Base-by-base conservation (phyloP, 2,797 vertebrate genomes). In the Adrianichthys oophorus region DNA sequence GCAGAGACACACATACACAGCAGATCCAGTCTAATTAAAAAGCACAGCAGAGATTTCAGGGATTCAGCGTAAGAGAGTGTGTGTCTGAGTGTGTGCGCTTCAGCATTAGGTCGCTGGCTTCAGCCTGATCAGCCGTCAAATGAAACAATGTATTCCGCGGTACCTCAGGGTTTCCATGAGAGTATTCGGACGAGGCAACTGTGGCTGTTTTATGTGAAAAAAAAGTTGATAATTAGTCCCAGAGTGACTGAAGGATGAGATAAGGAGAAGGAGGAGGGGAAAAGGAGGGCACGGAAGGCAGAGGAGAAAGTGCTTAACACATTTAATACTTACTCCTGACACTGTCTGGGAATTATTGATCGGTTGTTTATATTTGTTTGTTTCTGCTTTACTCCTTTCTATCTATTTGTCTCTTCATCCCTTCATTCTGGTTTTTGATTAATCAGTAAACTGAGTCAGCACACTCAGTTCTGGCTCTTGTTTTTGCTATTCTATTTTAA, bases 151-250 rank as follows among this genome's bases (percentile, higher is more conserved):
- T 94, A 96, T 95, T 95, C 93, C 69, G 86, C 79, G 92, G 94
- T 92, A 96, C 96, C 95, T 96, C 91, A 73, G 95, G 95, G 95
- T 96, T 93, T 95, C 83, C 91, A 94, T 91, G 91, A 92, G 92
- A 94, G 85, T 91, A 89, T 85, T 92, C 89, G 91, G 79, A 91
- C 86, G 85, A 78, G 44, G 92, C 85, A 90, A 92, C 81, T 90
- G 88, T 93, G 92, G 89, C 92, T 91, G 93, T 94, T 94, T 95
- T 92, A 93, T 94, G 90, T 93, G 89, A 86, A 76, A 82, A 64
- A 76, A 93, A 95, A 95, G 92, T 94, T 94, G 91, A 92, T 98
- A 98, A 99, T 99, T 97, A 98, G 94, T 98, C 96, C 97, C 97
- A 87, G 89, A 96, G 97, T 96, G 97, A 91, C 92, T 97, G 94